Conservation (phyloP, 2,113 vertebrate genomes). For the Cathartes aura region DNA sequence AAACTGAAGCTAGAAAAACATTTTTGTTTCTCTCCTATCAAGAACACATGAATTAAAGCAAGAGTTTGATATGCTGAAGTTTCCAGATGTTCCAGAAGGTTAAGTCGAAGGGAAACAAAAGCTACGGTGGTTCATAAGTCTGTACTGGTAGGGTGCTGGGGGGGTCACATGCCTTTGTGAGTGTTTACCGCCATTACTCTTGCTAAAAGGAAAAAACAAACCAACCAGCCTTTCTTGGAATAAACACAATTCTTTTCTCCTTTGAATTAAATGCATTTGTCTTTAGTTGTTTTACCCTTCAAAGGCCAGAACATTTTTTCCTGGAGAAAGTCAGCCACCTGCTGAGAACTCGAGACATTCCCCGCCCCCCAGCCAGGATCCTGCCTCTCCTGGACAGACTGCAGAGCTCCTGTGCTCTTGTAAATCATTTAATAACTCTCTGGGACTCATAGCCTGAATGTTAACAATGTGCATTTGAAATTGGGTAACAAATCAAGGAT, state of each 20-base stretch:
- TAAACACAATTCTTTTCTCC: neutral
- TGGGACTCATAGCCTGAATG: neutral
- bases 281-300: neutral
- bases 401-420: neutral
- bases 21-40: neutral
- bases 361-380: neutral
- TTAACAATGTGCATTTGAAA: neutral
- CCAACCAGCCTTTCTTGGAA: neutral
- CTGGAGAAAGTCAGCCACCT: neutral
- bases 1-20: neutral
- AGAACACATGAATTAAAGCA: neutral
- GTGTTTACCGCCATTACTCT: neutral
- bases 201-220: neutral
- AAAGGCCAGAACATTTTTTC: neutral
- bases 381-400: neutral
- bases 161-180: neutral
- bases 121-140: accelerated
- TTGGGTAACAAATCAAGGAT: neutral
- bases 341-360: neutral
- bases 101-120: neutral
- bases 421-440: neutral
- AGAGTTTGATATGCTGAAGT: neutral
- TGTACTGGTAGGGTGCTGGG: neutral
- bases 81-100: neutral
- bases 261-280: neutral